Base-by-base conservation (phyloP, 2,888 invertebrate genomes). In the Notodonta ziczac region DNA sequence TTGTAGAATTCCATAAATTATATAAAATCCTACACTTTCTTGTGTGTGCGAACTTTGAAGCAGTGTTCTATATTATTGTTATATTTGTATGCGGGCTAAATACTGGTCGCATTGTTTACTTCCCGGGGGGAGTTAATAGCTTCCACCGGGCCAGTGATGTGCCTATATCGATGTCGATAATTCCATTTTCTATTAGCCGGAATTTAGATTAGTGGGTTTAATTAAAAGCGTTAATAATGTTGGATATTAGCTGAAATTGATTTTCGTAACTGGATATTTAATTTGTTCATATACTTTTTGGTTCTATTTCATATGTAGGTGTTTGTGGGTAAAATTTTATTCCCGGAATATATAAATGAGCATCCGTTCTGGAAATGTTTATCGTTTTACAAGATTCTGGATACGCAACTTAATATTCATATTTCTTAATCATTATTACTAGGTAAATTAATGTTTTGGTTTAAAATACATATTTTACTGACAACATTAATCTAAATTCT, bases 61-160 rank as follows among this genome's bases (percentile, higher is more conserved):
- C 46, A 46, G n/a, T 13, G 46, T 46, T 44, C 5, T 10, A n/a
- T 46, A n/a, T 50, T 50, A 50, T 32, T 13, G 13, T 52, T 32
- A 52, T 52, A 52, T 52, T 52, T 52, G 32, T 52, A 52, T 52
- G 32, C 52, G 32, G 32, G 52, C 32, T 13, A 32, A 16, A 32
- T 50, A 16, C 50, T 16, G 9, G 50, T 32, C 52, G 32, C 52
- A 66, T 73, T 74, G 71, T 73, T 73, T 67, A 63, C 66, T 59
- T 72, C 40, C 40, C 40, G 50, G 58, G 63, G 52, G 56, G 64
- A n/a, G 65, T 76, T 81, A 82, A 84, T 78, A 76, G 82, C 75
- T 67, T 68, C 72, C 73, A 78, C 74, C 74, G 74, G 76, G 62
- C 56, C 76, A 83, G 84, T 82, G 84, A 76, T 75, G 82, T 63